Evolutionary conservation across 2,888 invertebrate genomes (phyloP).

Genomic region (Parnassius apollo): DNA sequence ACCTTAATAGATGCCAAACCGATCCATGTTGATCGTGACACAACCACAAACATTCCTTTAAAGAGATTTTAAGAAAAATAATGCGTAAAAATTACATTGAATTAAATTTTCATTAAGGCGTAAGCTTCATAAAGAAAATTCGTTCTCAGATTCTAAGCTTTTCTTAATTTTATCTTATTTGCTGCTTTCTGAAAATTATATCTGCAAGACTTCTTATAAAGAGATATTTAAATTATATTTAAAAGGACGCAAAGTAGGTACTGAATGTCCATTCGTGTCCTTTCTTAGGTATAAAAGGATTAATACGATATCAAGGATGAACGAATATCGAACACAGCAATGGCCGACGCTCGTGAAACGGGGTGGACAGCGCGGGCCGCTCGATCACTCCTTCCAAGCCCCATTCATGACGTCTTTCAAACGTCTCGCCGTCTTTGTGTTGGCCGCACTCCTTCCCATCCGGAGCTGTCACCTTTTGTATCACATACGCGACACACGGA

Average conservation of each 20-base stretch:
- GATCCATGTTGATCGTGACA: too few relatives aligned
- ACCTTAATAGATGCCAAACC: too few relatives aligned
- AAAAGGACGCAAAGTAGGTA: neutral
- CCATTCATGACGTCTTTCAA: conserved; percentile 76
- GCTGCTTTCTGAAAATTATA: too few relatives aligned
- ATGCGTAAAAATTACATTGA: too few relatives aligned
- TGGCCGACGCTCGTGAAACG: conserved; percentile 33
- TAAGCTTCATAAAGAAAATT: too few relatives aligned
- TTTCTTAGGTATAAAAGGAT: conserved; percentile 20
- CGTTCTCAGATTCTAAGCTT: too few relatives aligned
- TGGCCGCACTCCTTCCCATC: conserved; percentile 60
- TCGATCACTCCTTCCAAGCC: conserved; percentile 77
- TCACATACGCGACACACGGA: conserved; percentile 49
- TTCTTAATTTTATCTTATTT: too few relatives aligned
- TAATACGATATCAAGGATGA: conserved; percentile 22
- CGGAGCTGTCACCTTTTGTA: conserved; percentile 73
- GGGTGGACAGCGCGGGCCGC: conserved; percentile 44
- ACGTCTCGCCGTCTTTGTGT: conserved; percentile 64
- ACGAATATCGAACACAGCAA: conserved; percentile 37
- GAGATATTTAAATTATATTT: too few relatives aligned
- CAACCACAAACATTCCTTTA: too few relatives aligned
- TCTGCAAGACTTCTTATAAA: too few relatives aligned
- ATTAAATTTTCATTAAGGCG: too few relatives aligned
- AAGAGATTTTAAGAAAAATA: too few relatives aligned
- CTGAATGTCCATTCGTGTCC: neutral